A percentile compares a stretch with the other conserved stretches of the same genome.
phyloP scores from a whole-genome alignment of 2,888 invertebrate species.

The Malthinus flaveolus region DNA sequence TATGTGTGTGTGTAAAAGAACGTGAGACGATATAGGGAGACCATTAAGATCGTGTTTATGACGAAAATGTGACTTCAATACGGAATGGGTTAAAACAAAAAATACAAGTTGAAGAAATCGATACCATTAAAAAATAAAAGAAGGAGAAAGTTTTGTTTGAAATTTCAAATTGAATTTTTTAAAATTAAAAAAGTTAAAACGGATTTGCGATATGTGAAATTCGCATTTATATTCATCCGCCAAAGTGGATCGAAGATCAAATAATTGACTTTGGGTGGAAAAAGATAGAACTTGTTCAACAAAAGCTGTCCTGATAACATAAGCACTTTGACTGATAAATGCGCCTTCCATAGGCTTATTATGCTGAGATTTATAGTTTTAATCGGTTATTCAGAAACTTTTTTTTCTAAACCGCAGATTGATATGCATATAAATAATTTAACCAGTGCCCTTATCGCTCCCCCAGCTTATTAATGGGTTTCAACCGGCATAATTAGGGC shows the following conservation, averaged over 20 bases:
- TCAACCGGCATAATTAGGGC: too few species aligned
- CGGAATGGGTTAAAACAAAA: conserved; percentile 2
- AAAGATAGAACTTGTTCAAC: conserved; percentile 6
- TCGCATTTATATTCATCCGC: neutral
- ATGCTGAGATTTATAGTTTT: conserved; percentile 4
- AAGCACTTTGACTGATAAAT: conserved; percentile 8
- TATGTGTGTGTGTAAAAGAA: neutral
- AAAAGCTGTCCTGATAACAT: conserved; percentile 6
- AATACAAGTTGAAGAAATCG: neutral
- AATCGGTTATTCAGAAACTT: neutral
- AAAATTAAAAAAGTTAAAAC: too few species aligned
- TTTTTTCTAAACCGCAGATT: neutral
- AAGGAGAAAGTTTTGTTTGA: too few species aligned
- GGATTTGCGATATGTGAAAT: too few species aligned
- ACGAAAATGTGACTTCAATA: conserved; percentile 5
- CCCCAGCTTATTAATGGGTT: too few species aligned
- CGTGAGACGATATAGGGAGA: conserved; percentile 1
- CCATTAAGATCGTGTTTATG: conserved; percentile 6
- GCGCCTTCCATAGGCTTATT: conserved; percentile 1
- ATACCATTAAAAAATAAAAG: neutral
- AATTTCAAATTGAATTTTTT: too few species aligned
- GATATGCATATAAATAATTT: too few species aligned
- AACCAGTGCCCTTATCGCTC: too few species aligned
- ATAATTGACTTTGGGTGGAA: conserved; percentile 5
- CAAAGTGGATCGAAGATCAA: conserved; percentile 3